Conservation (phyloP, 2,797 vertebrate species). For the Anguilla anguilla region DNA sequence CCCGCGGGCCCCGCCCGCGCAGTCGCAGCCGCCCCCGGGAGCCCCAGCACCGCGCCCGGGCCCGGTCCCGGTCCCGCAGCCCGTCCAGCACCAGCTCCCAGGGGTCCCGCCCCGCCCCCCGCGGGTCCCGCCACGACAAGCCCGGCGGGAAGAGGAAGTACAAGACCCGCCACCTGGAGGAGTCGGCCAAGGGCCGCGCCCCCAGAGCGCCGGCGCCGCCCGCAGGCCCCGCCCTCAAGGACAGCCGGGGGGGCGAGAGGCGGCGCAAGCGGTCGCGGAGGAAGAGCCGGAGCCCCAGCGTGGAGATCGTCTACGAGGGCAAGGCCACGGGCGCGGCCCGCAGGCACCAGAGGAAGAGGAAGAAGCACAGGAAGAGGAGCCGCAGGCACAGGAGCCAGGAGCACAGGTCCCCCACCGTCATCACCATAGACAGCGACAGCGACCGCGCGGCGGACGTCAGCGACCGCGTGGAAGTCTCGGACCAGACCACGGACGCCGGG, state of each 20-base stretch:
- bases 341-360: conserved; percentile 87
- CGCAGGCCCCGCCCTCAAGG: conserved; percentile 57
- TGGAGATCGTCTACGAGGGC: conserved; percentile 82
- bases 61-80: conserved; percentile 66
- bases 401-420: conserved; percentile 24
- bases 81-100: conserved; percentile 69
- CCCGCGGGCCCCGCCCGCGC: conserved; percentile 67
- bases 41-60: conserved; percentile 67
- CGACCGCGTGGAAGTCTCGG: background rate
- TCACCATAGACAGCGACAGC: conserved; percentile 43
- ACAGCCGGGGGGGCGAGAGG: conserved; percentile 69
- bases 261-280: conserved; percentile 70
- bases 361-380: conserved; percentile 86
- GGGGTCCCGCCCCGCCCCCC: conserved; percentile 56
- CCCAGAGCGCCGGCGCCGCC: conserved; percentile 39
- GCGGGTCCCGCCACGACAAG: conserved; percentile 69
- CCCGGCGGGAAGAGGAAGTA: conserved; percentile 90
- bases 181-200: conserved; percentile 44
- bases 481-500: background rate
- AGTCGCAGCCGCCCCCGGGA: conserved; percentile 65
- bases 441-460: background rate
- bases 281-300: conserved; percentile 77
- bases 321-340: conserved; percentile 65
- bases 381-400: conserved; percentile 67
- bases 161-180: conserved; percentile 89